Percentiles rank a stretch among this genome's conserved stretches.
These are phyloP conservation scores for Pissodes strobi DNA, from an alignment of 1,140 invertebrate genomes.

Conservation along the genomic window DNA sequence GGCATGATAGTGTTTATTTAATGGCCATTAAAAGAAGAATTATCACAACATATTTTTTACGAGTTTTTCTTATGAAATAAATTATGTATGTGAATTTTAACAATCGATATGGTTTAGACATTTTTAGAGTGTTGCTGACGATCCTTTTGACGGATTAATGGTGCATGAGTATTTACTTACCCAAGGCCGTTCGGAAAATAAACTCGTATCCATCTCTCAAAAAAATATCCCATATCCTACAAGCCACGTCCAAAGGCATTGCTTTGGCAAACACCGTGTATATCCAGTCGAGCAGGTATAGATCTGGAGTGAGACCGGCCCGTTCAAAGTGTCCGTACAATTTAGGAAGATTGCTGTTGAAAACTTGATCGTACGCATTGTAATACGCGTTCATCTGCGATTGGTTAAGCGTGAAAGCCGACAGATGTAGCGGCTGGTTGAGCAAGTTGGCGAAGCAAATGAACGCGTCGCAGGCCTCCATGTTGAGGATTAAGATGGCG, in stretches of 20 bases:
- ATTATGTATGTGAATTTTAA: too few species aligned
- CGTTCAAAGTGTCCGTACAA: slow-evolving; percentile 70
- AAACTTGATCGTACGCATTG: slow-evolving; percentile 73
- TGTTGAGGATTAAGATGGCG: slow-evolving; percentile 84
- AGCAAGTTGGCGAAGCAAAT: slow-evolving; percentile 86
- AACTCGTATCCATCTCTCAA: slow-evolving; percentile 87
- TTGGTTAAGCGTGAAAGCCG: slow-evolving; percentile 78
- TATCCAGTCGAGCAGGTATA: slow-evolving; percentile 89
- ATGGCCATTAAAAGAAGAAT: too few species aligned
- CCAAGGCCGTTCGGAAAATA: slow-evolving; percentile 83
- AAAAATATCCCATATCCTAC: slow-evolving; percentile 87
- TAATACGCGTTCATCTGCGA: slow-evolving; percentile 83
- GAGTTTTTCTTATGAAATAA: too few species aligned
- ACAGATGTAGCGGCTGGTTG: slow-evolving; percentile 73
- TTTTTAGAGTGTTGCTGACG: too few species aligned
- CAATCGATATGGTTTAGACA: too few species aligned
- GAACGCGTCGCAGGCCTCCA: slow-evolving; percentile 85
- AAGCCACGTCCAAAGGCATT: slow-evolving; percentile 84
- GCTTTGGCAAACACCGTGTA: slow-evolving; percentile 85
- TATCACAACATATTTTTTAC: too few species aligned
- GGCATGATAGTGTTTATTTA: too few species aligned
- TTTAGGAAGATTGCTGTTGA: slow-evolving; percentile 74
- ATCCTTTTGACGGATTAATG: too few species aligned
- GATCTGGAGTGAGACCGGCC: slow-evolving; percentile 74
- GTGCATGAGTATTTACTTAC: too few species aligned